Base-by-base conservation (phyloP, 2,888 invertebrate genomes). In the Crematogaster levior region DNA sequence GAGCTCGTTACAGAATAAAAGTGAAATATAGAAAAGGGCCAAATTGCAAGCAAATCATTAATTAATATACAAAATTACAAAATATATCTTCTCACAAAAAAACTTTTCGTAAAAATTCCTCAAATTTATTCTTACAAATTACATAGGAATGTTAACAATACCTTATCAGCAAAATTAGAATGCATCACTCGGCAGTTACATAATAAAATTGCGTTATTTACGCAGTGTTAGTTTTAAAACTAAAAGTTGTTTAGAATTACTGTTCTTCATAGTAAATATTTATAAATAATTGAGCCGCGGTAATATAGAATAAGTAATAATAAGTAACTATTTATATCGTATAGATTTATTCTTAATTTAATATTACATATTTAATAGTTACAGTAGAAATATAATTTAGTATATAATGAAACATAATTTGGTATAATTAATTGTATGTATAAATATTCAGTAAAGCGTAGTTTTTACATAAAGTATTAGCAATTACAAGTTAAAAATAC, bases 401-500 rank as follows among this genome's bases (percentile, higher is more conserved):
- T 24, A 21, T 43, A 24, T 18, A 43, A 21, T 21, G 24, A 21
- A 34, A 63, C 40, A 34, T 21, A n/a, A 61, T 2, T 37, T 63
- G 24, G 7, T n/a, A 66, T n/a, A 66, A 46, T 65, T n/a, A n/a
- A n/a, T n/a, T n/a, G n/a, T 34, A n/a, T 27, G 30, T 66, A 51
- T 12, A 48, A 34, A 18, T 61, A 61, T 63, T 24, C 24, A 43
- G 9, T 63, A 63, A 24, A 6, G 4, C 10, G 6, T 58, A 66
- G 21, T 51, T 51, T 68, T 51, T 51, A 70, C 15, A 70, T 34
- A 18, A 51, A 34, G 9, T 48, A 65, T 43, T 18, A 24, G 18
- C 24, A 66, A 6, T 66, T 3, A n/a, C 66, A 66, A 46, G 6
- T 48, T n/a, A 43, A 48, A 66, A 66, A n/a, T n/a, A n/a, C n/a